Base-by-base conservation (phyloP, 2,797 vertebrate genomes). In the Moxostoma hubbsi region DNA sequence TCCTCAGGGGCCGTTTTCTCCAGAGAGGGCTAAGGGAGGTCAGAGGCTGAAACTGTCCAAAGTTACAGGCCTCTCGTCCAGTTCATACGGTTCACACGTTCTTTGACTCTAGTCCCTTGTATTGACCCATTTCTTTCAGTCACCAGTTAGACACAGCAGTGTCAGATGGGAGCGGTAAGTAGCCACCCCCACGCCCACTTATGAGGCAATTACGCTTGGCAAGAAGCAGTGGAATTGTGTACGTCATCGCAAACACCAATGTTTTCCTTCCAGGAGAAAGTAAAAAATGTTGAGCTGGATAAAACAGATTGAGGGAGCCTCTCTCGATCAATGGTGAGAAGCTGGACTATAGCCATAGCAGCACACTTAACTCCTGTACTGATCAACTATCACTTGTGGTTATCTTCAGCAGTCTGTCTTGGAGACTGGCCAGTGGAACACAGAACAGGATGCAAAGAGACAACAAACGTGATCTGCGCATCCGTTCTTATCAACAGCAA, bases 191-290 rank as follows among this genome's bases (percentile, higher is more conserved):
- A 80, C 84, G 83, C 85, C 87, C 85, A 80, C 79, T 86, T 79
- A 84, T 92, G 90, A 90, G 89, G 91, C 87, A 91, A 90, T 90
- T 87, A 83, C 87, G 88, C 87, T 88, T 90, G 91, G 91, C 92
- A 92, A 89, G 84, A 87, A 80, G 86, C 86, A 81, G 86, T 93
- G 91, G 92, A 93, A 93, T 93, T 87, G 88, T 92, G 88, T 87
- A 82, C 74, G 72, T 86, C 80, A 88, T 86, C 87, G 86, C 88
- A 87, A 87, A 90, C 83, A 80, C 24, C 24, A 24, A 24, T 24
- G 74, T 64, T 85, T 81, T 87, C 73, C 87, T 88, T 69, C 78
- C 59, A 78, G 69, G 71, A 85, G 75, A 73, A 73, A 79, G 80
- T 83, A 77, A 82, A 80, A 79, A 82, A 73, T 79, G 83, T 81